Percentiles rank a stretch among this genome's conserved stretches.
Conservation (phyloP, 2,113 vertebrate genomes). For the Oryzias celebensis region DNA sequence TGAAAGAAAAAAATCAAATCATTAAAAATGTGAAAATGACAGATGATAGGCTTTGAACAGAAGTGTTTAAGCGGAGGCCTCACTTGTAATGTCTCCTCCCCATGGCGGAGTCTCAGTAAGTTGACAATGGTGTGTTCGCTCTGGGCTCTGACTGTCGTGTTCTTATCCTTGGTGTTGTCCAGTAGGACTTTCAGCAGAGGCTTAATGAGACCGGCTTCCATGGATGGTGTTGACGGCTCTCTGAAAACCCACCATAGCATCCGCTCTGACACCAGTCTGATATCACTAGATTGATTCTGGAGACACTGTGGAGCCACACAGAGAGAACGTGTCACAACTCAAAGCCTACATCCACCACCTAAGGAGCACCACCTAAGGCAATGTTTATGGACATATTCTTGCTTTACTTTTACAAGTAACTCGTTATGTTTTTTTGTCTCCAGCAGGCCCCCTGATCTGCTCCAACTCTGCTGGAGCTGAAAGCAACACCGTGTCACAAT, state of each 20-base stretch:
- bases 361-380: too few species aligned
- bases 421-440: too few species aligned
- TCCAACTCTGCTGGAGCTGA: too few species aligned
- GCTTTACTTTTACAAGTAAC: too few species aligned
- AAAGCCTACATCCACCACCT: background rate
- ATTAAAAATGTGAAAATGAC: background rate
- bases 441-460: too few species aligned
- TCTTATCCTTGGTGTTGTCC: constrained; percentile 99
- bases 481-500: too few species aligned
- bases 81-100: constrained; percentile 90
- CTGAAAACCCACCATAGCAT: constrained; percentile 97
- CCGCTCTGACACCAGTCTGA: constrained; percentile 91
- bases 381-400: too few species aligned
- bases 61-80: background rate
- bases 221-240: constrained; percentile 76
- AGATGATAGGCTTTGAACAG: background rate
- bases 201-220: constrained; percentile 86
- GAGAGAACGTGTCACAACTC: background rate
- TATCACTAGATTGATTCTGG: constrained; percentile 96
- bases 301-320: constrained; percentile 81
- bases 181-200: constrained; percentile 93
- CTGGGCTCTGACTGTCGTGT: constrained; percentile 92
- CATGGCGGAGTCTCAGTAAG: constrained; percentile 87
- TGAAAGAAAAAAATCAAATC: background rate
- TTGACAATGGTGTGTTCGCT: constrained; percentile 95